phyloP scores from a whole-genome alignment of 2,888 invertebrate species.

The Patella ulyssiponensis region DNA sequence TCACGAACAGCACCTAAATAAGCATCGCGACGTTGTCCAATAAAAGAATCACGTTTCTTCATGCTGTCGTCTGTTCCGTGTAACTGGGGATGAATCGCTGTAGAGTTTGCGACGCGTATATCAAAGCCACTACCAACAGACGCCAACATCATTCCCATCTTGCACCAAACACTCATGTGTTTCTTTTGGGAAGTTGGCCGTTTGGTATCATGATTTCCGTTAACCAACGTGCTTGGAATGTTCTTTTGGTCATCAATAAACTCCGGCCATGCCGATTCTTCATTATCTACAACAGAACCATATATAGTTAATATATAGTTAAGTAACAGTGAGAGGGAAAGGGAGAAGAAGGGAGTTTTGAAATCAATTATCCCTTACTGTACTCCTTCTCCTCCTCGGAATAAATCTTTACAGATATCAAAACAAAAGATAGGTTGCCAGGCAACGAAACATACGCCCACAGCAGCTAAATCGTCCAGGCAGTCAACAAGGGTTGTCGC shows the following conservation, averaged over 20 bases:
- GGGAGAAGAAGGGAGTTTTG: too few relatives aligned
- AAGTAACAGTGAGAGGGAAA: too few relatives aligned
- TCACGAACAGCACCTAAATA: conserved; percentile 69
- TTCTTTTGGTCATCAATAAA: conserved; percentile 54
- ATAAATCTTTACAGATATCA: too few relatives aligned
- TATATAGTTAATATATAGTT: too few relatives aligned
- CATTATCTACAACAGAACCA: conserved; percentile 63
- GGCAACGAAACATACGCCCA: too few relatives aligned
- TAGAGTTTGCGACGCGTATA: conserved; percentile 85
- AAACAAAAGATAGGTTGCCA: too few relatives aligned
- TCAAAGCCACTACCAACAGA: conserved; percentile 92
- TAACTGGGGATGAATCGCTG: conserved; percentile 62
- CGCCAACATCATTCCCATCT: conserved; percentile 92
- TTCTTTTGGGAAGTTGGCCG: conserved; percentile 52
- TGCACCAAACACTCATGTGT: conserved; percentile 82
- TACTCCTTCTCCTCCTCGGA: too few relatives aligned
- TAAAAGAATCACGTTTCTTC: conserved; percentile 60
- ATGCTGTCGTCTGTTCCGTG: conserved; percentile 37
- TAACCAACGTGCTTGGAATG: conserved; percentile 44
- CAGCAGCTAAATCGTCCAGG: too few relatives aligned
- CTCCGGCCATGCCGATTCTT: conserved; percentile 71
- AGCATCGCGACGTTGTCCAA: conserved; percentile 67
- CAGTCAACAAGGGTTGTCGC: too few relatives aligned
- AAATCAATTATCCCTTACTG: too few relatives aligned
- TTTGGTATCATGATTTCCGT: conserved; percentile 70